These are phyloP conservation scores for Cuculus canorus DNA, from an alignment of 2,797 vertebrate species.

Conservation along the genomic window DNA sequence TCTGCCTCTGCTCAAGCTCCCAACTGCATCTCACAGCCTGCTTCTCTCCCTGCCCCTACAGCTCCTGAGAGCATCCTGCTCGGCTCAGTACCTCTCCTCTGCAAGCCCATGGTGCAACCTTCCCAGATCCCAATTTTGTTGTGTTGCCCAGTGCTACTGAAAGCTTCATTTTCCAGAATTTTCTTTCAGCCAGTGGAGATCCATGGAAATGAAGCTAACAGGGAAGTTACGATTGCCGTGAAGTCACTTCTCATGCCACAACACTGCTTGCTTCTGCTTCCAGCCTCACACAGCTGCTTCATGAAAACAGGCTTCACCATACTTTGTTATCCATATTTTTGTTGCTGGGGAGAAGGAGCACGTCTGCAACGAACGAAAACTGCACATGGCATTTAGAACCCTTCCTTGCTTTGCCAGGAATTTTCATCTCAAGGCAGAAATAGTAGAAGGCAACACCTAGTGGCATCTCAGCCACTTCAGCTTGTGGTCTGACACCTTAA, in stretches of 20 bases:
- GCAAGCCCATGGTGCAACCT: neutral
- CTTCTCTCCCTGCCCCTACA: neutral
- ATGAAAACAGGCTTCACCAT: neutral
- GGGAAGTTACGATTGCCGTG: neutral
- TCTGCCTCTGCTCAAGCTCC: neutral
- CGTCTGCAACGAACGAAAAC: neutral
- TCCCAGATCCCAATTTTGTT: neutral
- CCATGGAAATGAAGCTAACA: neutral
- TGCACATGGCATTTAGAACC: neutral
- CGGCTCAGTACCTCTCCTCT: neutral
- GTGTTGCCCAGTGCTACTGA: accelerated
- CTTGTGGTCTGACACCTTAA: neutral
- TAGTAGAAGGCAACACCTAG: neutral
- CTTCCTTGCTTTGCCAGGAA: neutral
- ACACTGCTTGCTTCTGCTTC: neutral
- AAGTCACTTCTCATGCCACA: neutral
- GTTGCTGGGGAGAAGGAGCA: neutral
- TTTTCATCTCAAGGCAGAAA: neutral
- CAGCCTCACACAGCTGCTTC: neutral
- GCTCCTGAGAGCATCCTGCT: neutral
- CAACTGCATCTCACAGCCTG: neutral
- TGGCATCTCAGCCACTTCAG: neutral
- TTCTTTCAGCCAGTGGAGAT: neutral
- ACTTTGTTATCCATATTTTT: accelerated
- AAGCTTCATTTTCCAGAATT: neutral